Percentiles rank a stretch among this genome's conserved stretches.
Evolutionary conservation across 2,113 vertebrate species (phyloP).

Genomic region (Carettochelys insculpta): DNA sequence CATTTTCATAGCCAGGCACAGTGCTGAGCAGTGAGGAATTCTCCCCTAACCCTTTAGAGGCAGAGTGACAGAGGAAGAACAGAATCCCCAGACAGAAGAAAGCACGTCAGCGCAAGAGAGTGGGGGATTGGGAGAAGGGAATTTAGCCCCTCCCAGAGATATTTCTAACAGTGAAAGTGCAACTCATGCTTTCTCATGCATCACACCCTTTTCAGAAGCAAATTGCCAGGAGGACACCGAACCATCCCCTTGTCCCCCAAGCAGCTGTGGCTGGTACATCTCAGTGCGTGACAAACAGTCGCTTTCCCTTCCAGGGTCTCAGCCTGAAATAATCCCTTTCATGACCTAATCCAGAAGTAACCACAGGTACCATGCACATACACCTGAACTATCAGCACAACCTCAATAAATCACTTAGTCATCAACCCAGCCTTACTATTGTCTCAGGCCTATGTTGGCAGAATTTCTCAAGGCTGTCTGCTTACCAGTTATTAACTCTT

Average conservation of each 20-base stretch:
- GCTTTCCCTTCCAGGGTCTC: fast-evolving
- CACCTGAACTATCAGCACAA: background rate
- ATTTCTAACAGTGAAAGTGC: background rate
- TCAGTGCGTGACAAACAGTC: background rate
- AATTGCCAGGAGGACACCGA: background rate
- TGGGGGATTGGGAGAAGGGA: background rate
- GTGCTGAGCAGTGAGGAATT: background rate
- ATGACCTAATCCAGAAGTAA: background rate
- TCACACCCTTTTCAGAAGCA: background rate
- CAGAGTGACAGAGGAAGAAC: background rate
- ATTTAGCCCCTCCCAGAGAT: background rate
- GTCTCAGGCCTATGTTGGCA: fast-evolving
- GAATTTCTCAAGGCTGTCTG: background rate
- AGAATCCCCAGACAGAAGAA: background rate
- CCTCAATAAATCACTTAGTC: background rate
- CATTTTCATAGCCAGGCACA: background rate
- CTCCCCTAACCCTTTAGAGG: background rate
- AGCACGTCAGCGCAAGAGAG: background rate
- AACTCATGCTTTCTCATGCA: background rate
- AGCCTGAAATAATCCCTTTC: background rate
- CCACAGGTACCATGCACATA: fast-evolving
- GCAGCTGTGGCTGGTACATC: background rate
- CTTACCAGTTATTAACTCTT: fast-evolving
- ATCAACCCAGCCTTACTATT: fast-evolving
- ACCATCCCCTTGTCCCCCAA: background rate